Evolutionary conservation across 2,797 vertebrate genomes (phyloP).

Genomic region (Coilia nasus): DNA sequence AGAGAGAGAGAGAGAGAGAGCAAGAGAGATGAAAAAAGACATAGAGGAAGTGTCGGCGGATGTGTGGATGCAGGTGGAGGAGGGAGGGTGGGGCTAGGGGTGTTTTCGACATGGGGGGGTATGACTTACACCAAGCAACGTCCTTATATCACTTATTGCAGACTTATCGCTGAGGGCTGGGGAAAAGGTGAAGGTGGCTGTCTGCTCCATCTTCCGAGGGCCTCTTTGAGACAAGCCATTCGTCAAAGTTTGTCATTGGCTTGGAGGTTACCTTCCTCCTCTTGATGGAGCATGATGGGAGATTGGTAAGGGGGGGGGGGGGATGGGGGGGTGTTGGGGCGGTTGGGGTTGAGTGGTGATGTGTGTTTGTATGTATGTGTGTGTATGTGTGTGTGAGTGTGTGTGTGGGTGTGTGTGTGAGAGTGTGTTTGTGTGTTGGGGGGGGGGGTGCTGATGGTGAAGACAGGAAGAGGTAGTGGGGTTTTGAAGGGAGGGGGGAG

Average conservation of each 20-base stretch:
- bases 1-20: slow-evolving; percentile 24
- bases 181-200: slow-evolving; percentile 82
- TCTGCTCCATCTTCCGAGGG: slow-evolving; percentile 76
- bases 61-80: neutral
- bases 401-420: neutral
- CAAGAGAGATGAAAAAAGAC: slow-evolving; percentile 29
- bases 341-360: neutral
- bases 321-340: slow-evolving; percentile 52
- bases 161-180: slow-evolving; percentile 72
- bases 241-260: slow-evolving; percentile 83
- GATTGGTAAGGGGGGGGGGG: slow-evolving; percentile 36
- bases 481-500: slow-evolving; percentile 47
- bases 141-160: slow-evolving; percentile 78
- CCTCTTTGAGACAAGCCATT: slow-evolving; percentile 81
- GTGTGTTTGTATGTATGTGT: neutral
- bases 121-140: slow-evolving; percentile 73
- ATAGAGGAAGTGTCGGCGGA: neutral
- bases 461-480: neutral
- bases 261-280: slow-evolving; percentile 78
- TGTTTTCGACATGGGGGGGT: slow-evolving; percentile 51
- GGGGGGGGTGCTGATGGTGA: neutral
- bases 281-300: slow-evolving; percentile 78
- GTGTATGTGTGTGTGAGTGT: neutral
- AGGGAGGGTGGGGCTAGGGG: neutral
- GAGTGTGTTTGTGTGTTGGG: neutral